Conservation (phyloP, 2,888 invertebrate genomes). For the Acanthococcus lagerstroemiae region DNA sequence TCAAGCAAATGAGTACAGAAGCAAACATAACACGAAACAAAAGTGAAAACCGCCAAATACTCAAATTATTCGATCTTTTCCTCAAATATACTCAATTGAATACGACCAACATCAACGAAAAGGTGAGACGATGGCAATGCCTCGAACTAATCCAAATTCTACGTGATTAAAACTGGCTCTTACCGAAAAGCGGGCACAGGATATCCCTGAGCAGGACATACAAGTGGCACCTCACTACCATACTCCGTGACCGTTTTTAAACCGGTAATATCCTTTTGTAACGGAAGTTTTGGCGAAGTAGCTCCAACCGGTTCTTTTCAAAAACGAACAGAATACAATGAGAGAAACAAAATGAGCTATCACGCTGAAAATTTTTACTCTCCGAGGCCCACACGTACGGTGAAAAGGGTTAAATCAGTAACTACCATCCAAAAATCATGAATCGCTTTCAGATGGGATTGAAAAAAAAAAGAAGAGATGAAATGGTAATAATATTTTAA, state of each 20-base stretch:
- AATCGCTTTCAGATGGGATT: too few relatives aligned
- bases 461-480: neutral
- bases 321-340: conserved; percentile 37
- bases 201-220: conserved; percentile 61
- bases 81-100: too few relatives aligned
- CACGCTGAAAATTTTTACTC: too few relatives aligned
- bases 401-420: too few relatives aligned
- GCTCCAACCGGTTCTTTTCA: conserved; percentile 39
- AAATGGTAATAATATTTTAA: neutral
- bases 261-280: conserved; percentile 32
- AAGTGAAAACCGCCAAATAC: neutral
- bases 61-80: too few relatives aligned
- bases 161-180: neutral
- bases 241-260: conserved; percentile 17
- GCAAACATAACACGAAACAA: neutral
- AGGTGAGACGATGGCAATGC: too few relatives aligned
- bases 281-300: conserved; percentile 39
- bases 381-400: too few relatives aligned
- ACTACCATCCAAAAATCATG: too few relatives aligned
- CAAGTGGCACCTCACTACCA: conserved; percentile 6
- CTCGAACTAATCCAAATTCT: too few relatives aligned
- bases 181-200: conserved; percentile 51
- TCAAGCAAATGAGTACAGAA: too few relatives aligned
- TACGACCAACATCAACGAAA: too few relatives aligned
- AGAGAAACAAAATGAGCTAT: too few relatives aligned